Conservation (phyloP, 2,797 vertebrate genomes). For the Eurystomus glaucurus region DNA sequence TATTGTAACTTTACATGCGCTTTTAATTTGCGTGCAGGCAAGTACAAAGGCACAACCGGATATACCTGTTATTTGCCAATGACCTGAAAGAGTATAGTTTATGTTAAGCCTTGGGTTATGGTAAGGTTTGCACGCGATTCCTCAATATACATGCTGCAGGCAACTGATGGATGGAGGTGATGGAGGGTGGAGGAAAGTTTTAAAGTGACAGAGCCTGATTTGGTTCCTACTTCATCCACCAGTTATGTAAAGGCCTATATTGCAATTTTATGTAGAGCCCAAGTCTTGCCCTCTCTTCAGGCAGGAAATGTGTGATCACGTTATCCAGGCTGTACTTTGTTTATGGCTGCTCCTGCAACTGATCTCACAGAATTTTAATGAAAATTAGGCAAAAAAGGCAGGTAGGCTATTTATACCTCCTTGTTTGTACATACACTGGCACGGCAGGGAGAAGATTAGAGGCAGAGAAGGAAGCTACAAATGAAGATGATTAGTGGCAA, state of each 20-base stretch:
- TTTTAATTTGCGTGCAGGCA: slow-evolving; percentile 84
- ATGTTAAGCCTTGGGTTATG: slow-evolving; percentile 86
- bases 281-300: slow-evolving; percentile 64
- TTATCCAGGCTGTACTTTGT: slow-evolving; percentile 21
- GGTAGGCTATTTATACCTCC: not conserved
- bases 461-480: not conserved
- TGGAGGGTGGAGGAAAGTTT: slow-evolving; percentile 72
- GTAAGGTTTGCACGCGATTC: slow-evolving; percentile 87
- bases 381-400: not conserved
- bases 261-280: slow-evolving; percentile 47
- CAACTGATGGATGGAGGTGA: slow-evolving; percentile 76
- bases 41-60: slow-evolving; percentile 86
- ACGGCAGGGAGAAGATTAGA: not conserved
- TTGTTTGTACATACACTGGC: not conserved
- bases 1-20: slow-evolving; percentile 79
- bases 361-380: not conserved
- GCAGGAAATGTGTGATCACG: slow-evolving; percentile 32
- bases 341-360: not conserved
- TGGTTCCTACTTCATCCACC: slow-evolving; percentile 70
- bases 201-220: slow-evolving; percentile 81
- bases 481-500: not conserved
- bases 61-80: slow-evolving; percentile 90
- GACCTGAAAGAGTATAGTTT: slow-evolving; percentile 84
- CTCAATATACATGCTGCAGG: slow-evolving; percentile 79
- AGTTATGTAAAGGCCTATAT: slow-evolving; percentile 52